Conservation (phyloP, 1,140 invertebrate species). For the Papilio dardanus region DNA sequence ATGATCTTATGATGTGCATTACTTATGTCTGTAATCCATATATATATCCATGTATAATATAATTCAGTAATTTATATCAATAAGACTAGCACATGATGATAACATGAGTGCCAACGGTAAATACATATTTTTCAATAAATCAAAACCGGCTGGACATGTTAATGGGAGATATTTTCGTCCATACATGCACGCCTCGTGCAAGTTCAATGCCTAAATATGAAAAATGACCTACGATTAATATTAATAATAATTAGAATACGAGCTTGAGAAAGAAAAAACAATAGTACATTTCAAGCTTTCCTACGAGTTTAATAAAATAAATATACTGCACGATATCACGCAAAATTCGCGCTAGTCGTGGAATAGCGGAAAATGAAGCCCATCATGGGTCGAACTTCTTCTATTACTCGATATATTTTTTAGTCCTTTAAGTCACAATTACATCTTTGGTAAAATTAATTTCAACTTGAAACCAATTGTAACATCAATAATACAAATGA, state of each 20-base stretch:
- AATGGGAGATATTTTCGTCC: slow-evolving; percentile 15
- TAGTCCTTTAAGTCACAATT: too few species aligned
- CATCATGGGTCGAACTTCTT: too few species aligned
- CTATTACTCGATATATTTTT: too few species aligned
- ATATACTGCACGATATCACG: not conserved
- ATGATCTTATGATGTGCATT: too few species aligned
- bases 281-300: not conserved
- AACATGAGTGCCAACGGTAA: slow-evolving; percentile 13
- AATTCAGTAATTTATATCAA: not conserved
- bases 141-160: slow-evolving; percentile 15
- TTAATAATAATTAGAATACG: not conserved
- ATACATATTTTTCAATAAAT: slow-evolving; percentile 23
- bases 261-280: not conserved
- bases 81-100: not conserved
- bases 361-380: too few species aligned
- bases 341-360: not conserved
- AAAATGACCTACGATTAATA: slow-evolving; percentile 2
- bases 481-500: not conserved
- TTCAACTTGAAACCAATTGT: not conserved
- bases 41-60: not conserved
- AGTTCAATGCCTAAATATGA: slow-evolving; percentile 18
- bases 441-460: not conserved
- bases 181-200: not conserved
- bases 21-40: too few species aligned
- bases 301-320: not conserved